phyloP scores from a whole-genome alignment of 2,888 invertebrate genomes.

The Andrena chrysosceles region DNA sequence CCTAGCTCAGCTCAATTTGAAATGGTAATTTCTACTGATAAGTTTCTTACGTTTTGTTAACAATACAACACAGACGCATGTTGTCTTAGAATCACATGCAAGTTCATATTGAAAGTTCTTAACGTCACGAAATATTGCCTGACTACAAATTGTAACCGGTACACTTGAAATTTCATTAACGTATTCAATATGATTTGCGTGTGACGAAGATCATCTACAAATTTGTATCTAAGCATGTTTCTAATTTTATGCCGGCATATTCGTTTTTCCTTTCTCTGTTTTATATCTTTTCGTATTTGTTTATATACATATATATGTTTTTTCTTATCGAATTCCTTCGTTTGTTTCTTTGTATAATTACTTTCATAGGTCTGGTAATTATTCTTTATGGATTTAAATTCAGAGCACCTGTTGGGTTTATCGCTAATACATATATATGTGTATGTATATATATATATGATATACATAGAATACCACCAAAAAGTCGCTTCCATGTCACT shows the following conservation, averaged over 20 bases:
- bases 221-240: slow-evolving; percentile 80
- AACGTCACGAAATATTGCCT: slow-evolving; percentile 8
- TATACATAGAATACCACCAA: slow-evolving; percentile 64
- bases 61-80: slow-evolving; percentile 61
- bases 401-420: slow-evolving; percentile 81
- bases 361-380: slow-evolving; percentile 53
- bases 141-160: background rate
- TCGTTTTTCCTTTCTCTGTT: slow-evolving; percentile 67
- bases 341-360: slow-evolving; percentile 57
- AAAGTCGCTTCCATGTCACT: slow-evolving; percentile 73
- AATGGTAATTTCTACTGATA: slow-evolving; percentile 80
- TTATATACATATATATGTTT: slow-evolving; percentile 10
- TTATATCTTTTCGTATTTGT: slow-evolving; percentile 7
- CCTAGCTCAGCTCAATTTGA: slow-evolving; percentile 82
- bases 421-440: slow-evolving; percentile 55
- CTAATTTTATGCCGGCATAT: slow-evolving; percentile 84
- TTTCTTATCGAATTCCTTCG: slow-evolving; percentile 62
- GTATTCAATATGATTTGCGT: slow-evolving; percentile 53
- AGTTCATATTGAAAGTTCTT: slow-evolving; percentile 45
- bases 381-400: slow-evolving; percentile 59
- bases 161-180: background rate
- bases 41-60: slow-evolving; percentile 51
- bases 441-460: slow-evolving; percentile 32
- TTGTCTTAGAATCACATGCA: slow-evolving; percentile 60
- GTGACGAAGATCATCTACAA: slow-evolving; percentile 71